Evolutionary conservation across 2,888 invertebrate genomes (phyloP).

Genomic region (Leucozona laternaria): DNA sequence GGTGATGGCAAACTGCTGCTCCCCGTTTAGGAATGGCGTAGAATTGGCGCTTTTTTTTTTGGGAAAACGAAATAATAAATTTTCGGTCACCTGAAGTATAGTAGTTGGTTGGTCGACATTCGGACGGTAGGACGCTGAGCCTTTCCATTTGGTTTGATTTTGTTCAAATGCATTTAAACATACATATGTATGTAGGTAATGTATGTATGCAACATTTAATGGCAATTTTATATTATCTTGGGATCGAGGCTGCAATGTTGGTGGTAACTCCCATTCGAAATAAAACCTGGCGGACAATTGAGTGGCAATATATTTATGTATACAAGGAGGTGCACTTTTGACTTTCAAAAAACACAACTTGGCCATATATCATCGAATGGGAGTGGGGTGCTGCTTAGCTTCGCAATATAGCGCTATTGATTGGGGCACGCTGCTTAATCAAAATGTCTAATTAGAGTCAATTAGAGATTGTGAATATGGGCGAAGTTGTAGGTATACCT

Average conservation of each 20-base stretch:
- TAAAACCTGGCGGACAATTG: conserved; percentile 51
- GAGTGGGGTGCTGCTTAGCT: conserved; percentile 22
- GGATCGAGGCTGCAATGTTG: conserved; percentile 64
- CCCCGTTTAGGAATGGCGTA: conserved; percentile 23
- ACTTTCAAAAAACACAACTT: conserved; percentile 61
- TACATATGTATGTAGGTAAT: background rate
- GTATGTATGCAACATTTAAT: conserved; percentile 9
- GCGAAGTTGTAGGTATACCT: conserved; percentile 5
- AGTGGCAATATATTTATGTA: conserved; percentile 25
- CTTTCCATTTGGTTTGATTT: conserved; percentile 51
- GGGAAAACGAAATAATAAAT: conserved; percentile 67
- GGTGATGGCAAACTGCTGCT: conserved; percentile 34
- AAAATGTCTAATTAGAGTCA: conserved; percentile 74
- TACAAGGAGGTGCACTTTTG: conserved; percentile 63
- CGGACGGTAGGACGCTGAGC: background rate
- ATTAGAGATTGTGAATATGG: conserved; percentile 71
- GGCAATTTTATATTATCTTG: conserved; percentile 59
- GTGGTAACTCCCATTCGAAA: conserved; percentile 60
- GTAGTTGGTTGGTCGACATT: conserved; percentile 10
- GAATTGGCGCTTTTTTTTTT: conserved; percentile 33
- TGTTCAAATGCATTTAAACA: conserved; percentile 8
- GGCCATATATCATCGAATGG: conserved; percentile 51
- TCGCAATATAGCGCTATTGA: conserved; percentile 4
- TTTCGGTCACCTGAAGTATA: conserved; percentile 61
- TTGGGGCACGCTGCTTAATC: conserved; percentile 65